A percentile compares a stretch with the other conserved stretches of the same genome.
phyloP scores from a whole-genome alignment of 2,888 invertebrate species.

The Nephrocerus scutellatus region DNA sequence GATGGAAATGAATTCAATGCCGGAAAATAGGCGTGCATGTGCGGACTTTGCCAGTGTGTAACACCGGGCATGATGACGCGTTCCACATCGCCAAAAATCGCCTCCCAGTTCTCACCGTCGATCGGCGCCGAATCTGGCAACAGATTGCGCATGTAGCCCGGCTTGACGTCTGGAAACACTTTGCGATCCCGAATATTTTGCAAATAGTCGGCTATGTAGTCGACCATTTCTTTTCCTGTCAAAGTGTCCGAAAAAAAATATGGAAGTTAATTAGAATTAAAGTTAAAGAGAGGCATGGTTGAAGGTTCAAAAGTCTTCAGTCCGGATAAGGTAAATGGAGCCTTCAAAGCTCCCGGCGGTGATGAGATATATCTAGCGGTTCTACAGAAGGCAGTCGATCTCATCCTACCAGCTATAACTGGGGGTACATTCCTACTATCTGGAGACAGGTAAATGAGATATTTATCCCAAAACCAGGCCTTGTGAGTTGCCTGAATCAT shows the following conservation, averaged over 20 bases:
- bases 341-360: too few relatives aligned
- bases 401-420: too few relatives aligned
- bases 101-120: slow-evolving; percentile 82
- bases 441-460: too few relatives aligned
- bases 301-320: too few relatives aligned
- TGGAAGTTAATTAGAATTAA: background rate
- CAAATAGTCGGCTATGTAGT: slow-evolving; percentile 95
- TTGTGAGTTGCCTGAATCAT: too few relatives aligned
- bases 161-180: slow-evolving; percentile 90
- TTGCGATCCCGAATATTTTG: slow-evolving; percentile 81
- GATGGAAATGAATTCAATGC: slow-evolving; percentile 92
- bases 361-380: too few relatives aligned
- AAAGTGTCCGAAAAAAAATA: background rate
- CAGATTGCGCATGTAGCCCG: slow-evolving; percentile 83
- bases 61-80: slow-evolving; percentile 95
- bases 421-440: too few relatives aligned
- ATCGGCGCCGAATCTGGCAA: slow-evolving; percentile 82
- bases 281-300: background rate
- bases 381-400: too few relatives aligned
- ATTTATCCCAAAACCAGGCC: too few relatives aligned
- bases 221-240: slow-evolving; percentile 93
- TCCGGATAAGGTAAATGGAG: too few relatives aligned
- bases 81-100: slow-evolving; percentile 88
- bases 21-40: slow-evolving; percentile 98
- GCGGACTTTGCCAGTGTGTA: slow-evolving; percentile 72